A percentile compares a stretch with the other conserved stretches of the same genome.
phyloP scores from a whole-genome alignment of 2,797 vertebrate species.

The Eleutherodactylus coqui region DNA sequence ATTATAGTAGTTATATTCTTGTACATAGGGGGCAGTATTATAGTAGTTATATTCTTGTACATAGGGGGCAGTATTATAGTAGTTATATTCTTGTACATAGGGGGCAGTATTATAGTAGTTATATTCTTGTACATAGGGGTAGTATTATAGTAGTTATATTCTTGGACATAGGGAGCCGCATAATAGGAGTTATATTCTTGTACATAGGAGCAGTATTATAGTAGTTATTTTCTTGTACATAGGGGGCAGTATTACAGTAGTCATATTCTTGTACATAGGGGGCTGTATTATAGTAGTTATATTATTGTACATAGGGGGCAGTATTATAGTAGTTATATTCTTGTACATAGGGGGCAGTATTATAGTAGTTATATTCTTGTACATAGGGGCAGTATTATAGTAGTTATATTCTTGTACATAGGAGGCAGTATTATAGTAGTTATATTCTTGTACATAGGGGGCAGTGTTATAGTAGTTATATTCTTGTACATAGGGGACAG shows the following conservation, averaged over 20 bases:
- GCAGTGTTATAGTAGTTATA: too few relatives aligned
- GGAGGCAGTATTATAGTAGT: too few relatives aligned
- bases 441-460: too few relatives aligned
- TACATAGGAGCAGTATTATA: not conserved
- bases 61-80: not conserved
- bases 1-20: too few relatives aligned
- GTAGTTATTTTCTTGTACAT: too few relatives aligned
- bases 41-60: not conserved
- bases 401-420: too few relatives aligned
- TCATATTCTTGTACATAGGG: too few relatives aligned
- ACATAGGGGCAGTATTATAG: not conserved
- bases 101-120: not conserved
- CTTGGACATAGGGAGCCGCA: not conserved
- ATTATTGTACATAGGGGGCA: not conserved
- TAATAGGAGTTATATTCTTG: not conserved
- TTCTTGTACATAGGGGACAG: too few relatives aligned
- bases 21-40: not conserved
- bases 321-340: not conserved
- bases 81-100: conserved; percentile 7
- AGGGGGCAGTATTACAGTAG: too few relatives aligned
- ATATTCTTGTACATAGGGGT: not conserved
- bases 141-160: not conserved
- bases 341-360: not conserved
- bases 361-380: conserved; percentile 1
- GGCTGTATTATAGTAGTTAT: not conserved